Conservation (phyloP, 2,113 vertebrate genomes). For the Cardinalis cardinalis region DNA sequence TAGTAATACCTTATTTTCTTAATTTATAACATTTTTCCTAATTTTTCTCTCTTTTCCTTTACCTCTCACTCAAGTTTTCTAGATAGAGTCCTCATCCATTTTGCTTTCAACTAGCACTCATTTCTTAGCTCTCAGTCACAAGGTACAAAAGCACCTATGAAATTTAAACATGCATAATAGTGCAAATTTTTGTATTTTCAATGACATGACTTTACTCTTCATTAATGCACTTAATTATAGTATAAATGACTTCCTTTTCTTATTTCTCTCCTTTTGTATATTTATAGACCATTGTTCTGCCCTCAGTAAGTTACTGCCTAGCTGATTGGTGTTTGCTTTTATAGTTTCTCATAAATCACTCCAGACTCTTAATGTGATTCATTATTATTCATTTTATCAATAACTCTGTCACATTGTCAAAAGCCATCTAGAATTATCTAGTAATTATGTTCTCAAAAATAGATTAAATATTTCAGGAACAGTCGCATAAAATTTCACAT, state of each 20-base stretch:
- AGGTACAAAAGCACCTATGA: not conserved
- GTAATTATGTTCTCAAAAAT: slow-evolving; percentile 14
- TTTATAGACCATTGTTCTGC: not conserved
- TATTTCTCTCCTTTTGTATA: not conserved
- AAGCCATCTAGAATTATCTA: slow-evolving; percentile 6
- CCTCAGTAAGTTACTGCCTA: not conserved
- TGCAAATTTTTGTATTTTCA: not conserved
- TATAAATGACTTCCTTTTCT: not conserved
- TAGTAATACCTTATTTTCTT: not conserved
- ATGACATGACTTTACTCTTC: not conserved
- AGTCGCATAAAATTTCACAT: not conserved
- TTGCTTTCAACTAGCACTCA: not conserved
- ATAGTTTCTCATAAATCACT: not conserved
- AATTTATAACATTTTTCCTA: not conserved
- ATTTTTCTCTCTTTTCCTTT: not conserved
- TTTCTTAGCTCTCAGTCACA: not conserved
- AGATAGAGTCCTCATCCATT: not conserved
- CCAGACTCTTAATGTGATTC: not conserved
- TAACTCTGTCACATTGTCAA: slow-evolving; percentile 7
- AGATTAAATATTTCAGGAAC: slow-evolving; percentile 10
- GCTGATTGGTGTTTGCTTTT: not conserved
- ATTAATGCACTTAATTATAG: not conserved
- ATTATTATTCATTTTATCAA: slow-evolving; percentile 13
- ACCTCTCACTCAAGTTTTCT: not conserved
- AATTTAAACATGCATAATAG: not conserved